Conservation (phyloP, 2,113 vertebrate genomes). For the Pipra filicauda region DNA sequence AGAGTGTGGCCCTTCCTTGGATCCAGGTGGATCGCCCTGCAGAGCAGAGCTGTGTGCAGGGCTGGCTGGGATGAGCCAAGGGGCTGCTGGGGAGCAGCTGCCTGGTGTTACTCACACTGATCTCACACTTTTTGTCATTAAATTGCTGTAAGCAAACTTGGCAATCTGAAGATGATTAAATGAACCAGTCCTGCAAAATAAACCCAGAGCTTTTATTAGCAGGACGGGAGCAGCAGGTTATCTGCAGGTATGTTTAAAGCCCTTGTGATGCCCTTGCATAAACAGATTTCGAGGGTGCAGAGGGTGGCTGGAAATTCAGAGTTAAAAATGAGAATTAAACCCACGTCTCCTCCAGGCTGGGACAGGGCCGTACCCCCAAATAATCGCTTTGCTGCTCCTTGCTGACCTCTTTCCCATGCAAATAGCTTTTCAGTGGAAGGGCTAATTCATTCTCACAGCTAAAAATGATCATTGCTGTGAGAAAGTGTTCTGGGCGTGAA, state of each 20-base stretch:
- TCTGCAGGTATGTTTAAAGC: not conserved
- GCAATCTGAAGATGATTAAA: not conserved
- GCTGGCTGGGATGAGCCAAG: not conserved
- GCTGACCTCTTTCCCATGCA: conserved; percentile 40
- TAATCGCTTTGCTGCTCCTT: conserved; percentile 8
- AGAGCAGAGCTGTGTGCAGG: not conserved
- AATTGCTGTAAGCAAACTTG: not conserved
- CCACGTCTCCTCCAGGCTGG: not conserved
- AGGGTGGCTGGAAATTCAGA: not conserved
- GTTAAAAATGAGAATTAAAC: conserved; percentile 35
- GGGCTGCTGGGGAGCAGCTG: accelerated
- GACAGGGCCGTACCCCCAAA: conserved; percentile 32
- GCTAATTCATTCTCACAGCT: conserved; percentile 63
- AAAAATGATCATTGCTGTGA: conserved; percentile 40
- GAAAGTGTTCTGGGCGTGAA: conserved; percentile 61
- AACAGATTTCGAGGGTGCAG: not conserved
- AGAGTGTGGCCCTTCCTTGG: not conserved
- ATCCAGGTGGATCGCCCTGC: accelerated
- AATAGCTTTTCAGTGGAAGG: conserved; percentile 51
- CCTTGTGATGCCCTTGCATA: not conserved
- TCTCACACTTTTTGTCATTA: not conserved
- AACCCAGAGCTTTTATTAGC: not conserved
- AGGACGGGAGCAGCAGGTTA: not conserved
- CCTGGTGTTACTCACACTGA: accelerated
- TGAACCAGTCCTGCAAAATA: not conserved